phyloP scores from a whole-genome alignment of 2,797 vertebrate species.

The Amblyraja radiata region DNA sequence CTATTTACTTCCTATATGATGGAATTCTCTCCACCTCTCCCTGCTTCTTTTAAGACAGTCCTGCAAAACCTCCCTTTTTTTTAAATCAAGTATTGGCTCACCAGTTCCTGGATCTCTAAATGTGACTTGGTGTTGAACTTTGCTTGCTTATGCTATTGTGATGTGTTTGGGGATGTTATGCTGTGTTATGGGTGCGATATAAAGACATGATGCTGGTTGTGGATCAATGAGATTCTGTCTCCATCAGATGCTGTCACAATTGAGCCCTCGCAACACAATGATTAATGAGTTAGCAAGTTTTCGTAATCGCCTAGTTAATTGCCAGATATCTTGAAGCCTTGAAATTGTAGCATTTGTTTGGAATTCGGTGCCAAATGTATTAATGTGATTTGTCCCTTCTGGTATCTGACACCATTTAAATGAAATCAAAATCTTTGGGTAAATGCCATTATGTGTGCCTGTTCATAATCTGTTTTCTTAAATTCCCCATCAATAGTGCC shows the following conservation, averaged over 20 bases:
- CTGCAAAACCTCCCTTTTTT: background rate
- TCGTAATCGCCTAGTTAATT: background rate
- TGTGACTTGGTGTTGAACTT: background rate
- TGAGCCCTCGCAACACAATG: background rate
- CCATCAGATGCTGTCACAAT: background rate
- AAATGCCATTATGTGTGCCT: background rate
- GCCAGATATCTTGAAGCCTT: background rate
- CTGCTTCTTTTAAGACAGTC: background rate
- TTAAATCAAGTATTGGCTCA: background rate
- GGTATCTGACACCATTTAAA: background rate
- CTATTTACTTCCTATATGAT: background rate
- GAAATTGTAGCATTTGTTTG: background rate
- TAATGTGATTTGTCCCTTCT: background rate
- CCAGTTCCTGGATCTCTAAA: background rate
- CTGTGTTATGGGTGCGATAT: background rate
- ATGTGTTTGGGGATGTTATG: background rate
- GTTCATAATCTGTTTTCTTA: background rate
- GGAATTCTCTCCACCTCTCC: background rate
- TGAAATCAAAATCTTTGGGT: background rate
- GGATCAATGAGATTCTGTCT: background rate
- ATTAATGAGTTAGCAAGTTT: slow-evolving; percentile 11
- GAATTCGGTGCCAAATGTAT: too few species aligned
- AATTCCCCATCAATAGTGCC: background rate
- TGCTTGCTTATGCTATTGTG: background rate
- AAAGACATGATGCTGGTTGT: slow-evolving; percentile 2